Base-by-base conservation (phyloP, 2,113 vertebrate species). In the Cebidichthys violaceus region DNA sequence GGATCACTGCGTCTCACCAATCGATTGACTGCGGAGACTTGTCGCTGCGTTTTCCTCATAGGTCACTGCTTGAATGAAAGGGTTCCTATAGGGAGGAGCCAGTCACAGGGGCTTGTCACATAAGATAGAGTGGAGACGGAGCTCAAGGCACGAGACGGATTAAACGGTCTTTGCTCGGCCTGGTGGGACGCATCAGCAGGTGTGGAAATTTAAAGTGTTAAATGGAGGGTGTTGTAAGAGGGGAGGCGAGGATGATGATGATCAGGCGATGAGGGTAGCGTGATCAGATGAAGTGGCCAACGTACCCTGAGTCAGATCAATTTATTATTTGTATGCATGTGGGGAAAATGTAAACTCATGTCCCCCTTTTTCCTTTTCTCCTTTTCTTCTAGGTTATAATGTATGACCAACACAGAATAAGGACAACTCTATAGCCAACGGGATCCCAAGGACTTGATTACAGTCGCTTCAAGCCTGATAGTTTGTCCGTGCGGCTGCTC, bases 391-490 rank as follows among this genome's bases (percentile, higher is more conserved):
- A 99, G 98, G 93, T 97, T 98, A 97, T 96, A 95, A 97, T 97
- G 96, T 95, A 96, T 86, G 94, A 96, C 94, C 96, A 97, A 95
- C 96, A 96, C 95, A 98, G 97, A 97, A 98, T 96, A 98, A 96
- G 95, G 95, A 96, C 95, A 81, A 95, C 95, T 98, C 97, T 99
- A 98, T 99, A 99, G 98, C 98, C 96, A 94, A 94, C 91, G 96
- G 94, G 94, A 94, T 94, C 90, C 95, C 89, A 92, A 96, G 97
- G 96, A 98, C 96, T 96, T 96, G 93, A 96, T 97, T 97, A 96
- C 97, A 97, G 97, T 97, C 96, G 94, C 96, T 97, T 96, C 94
- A 97, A 97, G 97, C 97, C 97, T 98, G 97, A 94, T 96, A 97
- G 96, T 97, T 97, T 97, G 95, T 95, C 94, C 84, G 87, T 89